Evolutionary conservation across 2,113 vertebrate species (phyloP), one percentile per base, ranked within the genome.

Genomic region (Pholis gunnellus): DNA sequence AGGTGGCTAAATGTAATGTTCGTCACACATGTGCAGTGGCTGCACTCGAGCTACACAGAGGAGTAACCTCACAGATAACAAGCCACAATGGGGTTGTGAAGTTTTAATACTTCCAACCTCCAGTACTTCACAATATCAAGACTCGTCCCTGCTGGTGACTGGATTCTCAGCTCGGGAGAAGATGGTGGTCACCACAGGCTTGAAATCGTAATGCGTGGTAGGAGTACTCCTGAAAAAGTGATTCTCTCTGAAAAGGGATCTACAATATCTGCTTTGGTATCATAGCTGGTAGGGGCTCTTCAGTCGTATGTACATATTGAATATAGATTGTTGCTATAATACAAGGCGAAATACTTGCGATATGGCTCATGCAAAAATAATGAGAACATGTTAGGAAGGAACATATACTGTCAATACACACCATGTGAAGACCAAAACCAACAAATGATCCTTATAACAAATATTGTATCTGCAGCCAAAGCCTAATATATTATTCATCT

Each of bases 131-230:
- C 22, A 52, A 80, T 5, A 17, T 25, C 22, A 29, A 52, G 34
- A 84, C 29, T 73, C 57, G 13, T 67, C 25, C 31, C 15, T 15
- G 48, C 34, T 1, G 6, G 22, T 14, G 59, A 31, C 66, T 20
- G 34, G 18, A 83, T 50, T 66, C 42, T 60, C 27, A 73, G 42
- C 34, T 54, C 65, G 18, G 46, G 10, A 57, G 69, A 64, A 57
- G n/a, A 59, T 42, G 56, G 59, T 27, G 9, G 22, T 78, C 66
- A 22, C 13, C 20, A 42, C 40, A 72, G 18, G 65, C 75, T 67
- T 69, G 71, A 82, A 87, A 82, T 65, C 34, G 8, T 52, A 75
- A 75, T 90, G 71, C n/a, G 6, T 75, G 40, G 13, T 71, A 25
- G 17, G 36, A 42, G 20, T 10, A n/a, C 69, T 31, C 80, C 72